Evolutionary conservation across 2,888 invertebrate species (phyloP).

Genomic region (Rhopalosiphum nymphaeae): DNA sequence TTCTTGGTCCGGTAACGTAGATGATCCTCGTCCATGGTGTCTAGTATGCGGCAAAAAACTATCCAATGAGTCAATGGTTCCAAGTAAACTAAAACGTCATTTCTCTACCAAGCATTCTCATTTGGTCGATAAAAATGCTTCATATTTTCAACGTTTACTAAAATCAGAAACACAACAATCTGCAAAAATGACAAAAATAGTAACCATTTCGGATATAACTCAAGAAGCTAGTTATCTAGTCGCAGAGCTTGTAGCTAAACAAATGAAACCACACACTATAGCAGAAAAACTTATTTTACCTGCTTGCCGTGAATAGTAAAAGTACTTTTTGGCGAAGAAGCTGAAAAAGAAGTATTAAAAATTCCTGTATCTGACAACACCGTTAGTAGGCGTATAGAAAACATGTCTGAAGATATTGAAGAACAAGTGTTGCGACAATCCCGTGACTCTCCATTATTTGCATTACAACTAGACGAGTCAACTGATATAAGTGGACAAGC

Average conservation of each 20-base stretch:
- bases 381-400: background rate
- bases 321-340: background rate
- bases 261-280: slow-evolving; percentile 40
- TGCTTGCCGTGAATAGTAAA: slow-evolving; percentile 55
- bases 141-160: slow-evolving; percentile 65
- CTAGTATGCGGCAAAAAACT: too few relatives aligned
- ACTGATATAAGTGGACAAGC: slow-evolving; percentile 54
- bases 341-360: slow-evolving; percentile 16
- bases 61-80: slow-evolving; percentile 37
- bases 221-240: slow-evolving; percentile 48
- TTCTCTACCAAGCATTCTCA: slow-evolving; percentile 62
- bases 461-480: slow-evolving; percentile 66
- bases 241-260: slow-evolving; percentile 42
- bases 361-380: slow-evolving; percentile 19
- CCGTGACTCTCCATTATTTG: slow-evolving; percentile 57
- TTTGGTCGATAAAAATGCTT: slow-evolving; percentile 63
- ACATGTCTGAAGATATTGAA: slow-evolving; percentile 24
- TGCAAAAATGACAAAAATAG: slow-evolving; percentile 14
- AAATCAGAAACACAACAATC: slow-evolving; percentile 9
- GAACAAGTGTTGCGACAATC: background rate
- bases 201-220: slow-evolving; percentile 37
- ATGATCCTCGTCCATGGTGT: too few relatives aligned
- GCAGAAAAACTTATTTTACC: slow-evolving; percentile 43
- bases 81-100: slow-evolving; percentile 65
- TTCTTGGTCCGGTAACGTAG: too few relatives aligned